Evolutionary conservation across 2,113 vertebrate species (phyloP).

Genomic region (Pterocles burchelli): DNA sequence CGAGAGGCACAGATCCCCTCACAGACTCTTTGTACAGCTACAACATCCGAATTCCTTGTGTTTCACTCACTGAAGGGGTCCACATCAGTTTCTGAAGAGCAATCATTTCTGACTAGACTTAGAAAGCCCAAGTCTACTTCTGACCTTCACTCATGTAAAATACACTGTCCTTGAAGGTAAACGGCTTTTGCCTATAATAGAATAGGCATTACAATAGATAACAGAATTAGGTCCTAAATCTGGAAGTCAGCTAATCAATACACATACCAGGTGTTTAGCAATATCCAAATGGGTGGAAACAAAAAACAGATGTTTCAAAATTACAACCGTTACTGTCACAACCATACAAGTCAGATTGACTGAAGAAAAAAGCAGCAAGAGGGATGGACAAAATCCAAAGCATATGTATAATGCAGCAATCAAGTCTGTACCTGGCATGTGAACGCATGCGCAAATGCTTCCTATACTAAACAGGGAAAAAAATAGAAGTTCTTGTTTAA

Average conservation of each 20-base stretch:
- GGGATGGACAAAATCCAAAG: background rate
- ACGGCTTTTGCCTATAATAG: background rate
- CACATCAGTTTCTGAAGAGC: background rate
- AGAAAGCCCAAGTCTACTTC: background rate
- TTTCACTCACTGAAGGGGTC: background rate
- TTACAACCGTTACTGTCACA: background rate
- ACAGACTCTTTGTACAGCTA: background rate
- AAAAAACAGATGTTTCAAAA: background rate
- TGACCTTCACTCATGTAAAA: background rate
- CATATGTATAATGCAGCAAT: background rate
- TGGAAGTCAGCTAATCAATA: background rate
- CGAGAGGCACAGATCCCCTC: background rate
- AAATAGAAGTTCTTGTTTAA: background rate
- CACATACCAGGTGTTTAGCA: background rate
- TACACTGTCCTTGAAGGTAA: background rate
- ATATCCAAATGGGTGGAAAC: background rate
- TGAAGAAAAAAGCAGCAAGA: background rate
- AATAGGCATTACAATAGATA: background rate
- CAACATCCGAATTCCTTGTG: background rate
- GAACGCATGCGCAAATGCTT: background rate
- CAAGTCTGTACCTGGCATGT: background rate
- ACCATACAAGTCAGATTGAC: background rate
- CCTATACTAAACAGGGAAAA: background rate
- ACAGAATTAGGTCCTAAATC: background rate
- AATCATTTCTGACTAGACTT: background rate